Conservation (phyloP, 1,140 invertebrate genomes). For the Polypedilum vanderplanki region DNA sequence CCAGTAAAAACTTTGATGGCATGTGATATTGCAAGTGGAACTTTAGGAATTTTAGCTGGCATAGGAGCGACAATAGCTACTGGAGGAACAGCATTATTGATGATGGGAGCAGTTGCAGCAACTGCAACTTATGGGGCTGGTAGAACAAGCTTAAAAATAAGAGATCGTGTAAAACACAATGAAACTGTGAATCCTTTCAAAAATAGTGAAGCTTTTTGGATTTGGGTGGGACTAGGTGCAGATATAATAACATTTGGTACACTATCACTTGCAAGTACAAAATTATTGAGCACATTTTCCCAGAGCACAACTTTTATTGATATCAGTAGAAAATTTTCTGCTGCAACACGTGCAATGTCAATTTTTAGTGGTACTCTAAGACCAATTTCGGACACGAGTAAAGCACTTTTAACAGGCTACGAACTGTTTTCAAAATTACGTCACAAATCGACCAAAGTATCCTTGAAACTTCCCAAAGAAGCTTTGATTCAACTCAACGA, state of each 20-base stretch:
- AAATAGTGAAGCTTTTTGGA: background rate
- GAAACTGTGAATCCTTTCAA: constrained; percentile 23
- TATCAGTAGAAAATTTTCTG: background rate
- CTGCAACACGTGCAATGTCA: background rate
- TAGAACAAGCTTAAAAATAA: background rate
- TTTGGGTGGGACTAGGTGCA: background rate
- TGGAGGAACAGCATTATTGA: background rate
- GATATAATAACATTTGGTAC: background rate
- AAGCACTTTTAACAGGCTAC: background rate
- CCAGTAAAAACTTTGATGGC: constrained; percentile 8
- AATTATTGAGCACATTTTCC: background rate
- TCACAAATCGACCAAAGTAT: background rate
- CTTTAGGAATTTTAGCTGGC: background rate
- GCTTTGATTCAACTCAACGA: background rate
- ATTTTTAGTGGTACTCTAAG: background rate
- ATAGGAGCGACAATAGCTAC: background rate
- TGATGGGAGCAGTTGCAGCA: background rate
- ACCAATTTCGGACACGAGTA: background rate
- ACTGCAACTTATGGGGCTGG: constrained; percentile 13
- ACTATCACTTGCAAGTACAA: background rate
- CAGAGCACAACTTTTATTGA: constrained; percentile 1
- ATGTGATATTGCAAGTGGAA: constrained; percentile 22
- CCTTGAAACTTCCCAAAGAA: background rate
- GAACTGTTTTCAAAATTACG: constrained; percentile 17
- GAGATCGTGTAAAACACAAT: background rate